A percentile compares a stretch with the other conserved stretches of the same genome.
Conservation (phyloP, 2,797 vertebrate species). For the Fistularia commersonii region DNA sequence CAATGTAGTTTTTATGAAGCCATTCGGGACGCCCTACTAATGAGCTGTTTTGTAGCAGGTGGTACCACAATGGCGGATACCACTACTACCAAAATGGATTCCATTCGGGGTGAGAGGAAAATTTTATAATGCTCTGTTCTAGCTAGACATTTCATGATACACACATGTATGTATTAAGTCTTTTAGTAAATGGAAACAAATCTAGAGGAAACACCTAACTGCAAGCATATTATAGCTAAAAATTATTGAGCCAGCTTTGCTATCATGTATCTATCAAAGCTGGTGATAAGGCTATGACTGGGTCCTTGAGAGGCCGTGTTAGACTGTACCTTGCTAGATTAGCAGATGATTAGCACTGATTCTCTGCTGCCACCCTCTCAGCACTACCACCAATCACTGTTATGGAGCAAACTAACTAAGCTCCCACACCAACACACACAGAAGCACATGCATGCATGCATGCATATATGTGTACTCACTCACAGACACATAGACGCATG, state of each 20-base stretch:
- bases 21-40: conserved; percentile 17
- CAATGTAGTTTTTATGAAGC: neutral
- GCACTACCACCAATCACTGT: conserved; percentile 74
- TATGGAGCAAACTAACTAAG: conserved; percentile 20
- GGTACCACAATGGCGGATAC: conserved; percentile 61
- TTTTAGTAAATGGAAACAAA: too few relatives aligned
- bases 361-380: conserved; percentile 70
- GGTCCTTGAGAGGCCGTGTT: conserved; percentile 51
- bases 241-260: conserved; percentile 11
- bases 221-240: neutral
- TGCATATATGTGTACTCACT: neutral
- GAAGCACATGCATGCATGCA: conserved; percentile 4
- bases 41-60: conserved; percentile 53
- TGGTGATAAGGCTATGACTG: conserved; percentile 53
- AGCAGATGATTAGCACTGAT: conserved; percentile 65
- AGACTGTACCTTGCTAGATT: conserved; percentile 16
- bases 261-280: conserved; percentile 60
- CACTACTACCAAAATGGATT: conserved; percentile 63
- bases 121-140: neutral
- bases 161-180: neutral
- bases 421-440: conserved; percentile 8
- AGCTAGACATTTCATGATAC: neutral
- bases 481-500: conserved; percentile 4
- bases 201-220: too few relatives aligned
- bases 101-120: conserved; percentile 64